phyloP scores from a whole-genome alignment of 2,797 vertebrate species.

The Nothura maculosa region DNA sequence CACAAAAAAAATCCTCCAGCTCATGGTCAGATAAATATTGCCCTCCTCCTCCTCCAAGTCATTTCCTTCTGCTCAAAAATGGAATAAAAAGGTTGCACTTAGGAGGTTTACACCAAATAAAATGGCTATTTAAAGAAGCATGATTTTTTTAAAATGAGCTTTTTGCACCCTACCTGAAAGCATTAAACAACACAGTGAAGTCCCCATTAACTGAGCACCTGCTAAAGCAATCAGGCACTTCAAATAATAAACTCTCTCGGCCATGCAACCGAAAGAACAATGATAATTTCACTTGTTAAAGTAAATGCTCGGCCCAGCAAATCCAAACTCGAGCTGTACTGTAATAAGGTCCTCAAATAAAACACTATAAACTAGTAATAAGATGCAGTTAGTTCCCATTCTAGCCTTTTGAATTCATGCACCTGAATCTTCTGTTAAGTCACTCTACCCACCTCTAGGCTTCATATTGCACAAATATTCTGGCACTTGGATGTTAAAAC shows the following conservation, averaged over 20 bases:
- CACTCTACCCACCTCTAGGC: neutral
- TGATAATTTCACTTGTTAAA: conserved; percentile 58
- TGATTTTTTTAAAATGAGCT: conserved; percentile 29
- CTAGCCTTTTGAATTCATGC: neutral
- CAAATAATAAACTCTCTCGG: conserved; percentile 56
- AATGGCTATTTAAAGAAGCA: conserved; percentile 12
- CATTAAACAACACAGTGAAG: conserved; percentile 33
- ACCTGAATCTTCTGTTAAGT: neutral
- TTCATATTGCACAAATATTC: neutral
- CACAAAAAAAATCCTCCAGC: neutral
- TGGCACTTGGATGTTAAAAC: neutral
- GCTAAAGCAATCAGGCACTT: conserved; percentile 68
- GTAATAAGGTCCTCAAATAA: conserved; percentile 44
- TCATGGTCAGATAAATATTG: rapidly evolving
- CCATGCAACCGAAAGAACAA: conserved; percentile 31
- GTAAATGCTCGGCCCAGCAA: conserved; percentile 54
- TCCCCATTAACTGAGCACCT: conserved; percentile 63
- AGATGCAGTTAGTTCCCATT: neutral
- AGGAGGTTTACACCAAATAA: conserved; percentile 50
- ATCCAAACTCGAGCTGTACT: conserved; percentile 15
- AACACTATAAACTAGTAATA: conserved; percentile 28
- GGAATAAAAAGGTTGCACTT: conserved; percentile 33
- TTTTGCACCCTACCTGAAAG: conserved; percentile 56
- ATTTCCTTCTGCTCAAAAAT: conserved; percentile 36
- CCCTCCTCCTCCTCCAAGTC: neutral